These are phyloP conservation scores for Muscina levida DNA, from an alignment of 2,888 invertebrate genomes.

Conservation along the genomic window DNA sequence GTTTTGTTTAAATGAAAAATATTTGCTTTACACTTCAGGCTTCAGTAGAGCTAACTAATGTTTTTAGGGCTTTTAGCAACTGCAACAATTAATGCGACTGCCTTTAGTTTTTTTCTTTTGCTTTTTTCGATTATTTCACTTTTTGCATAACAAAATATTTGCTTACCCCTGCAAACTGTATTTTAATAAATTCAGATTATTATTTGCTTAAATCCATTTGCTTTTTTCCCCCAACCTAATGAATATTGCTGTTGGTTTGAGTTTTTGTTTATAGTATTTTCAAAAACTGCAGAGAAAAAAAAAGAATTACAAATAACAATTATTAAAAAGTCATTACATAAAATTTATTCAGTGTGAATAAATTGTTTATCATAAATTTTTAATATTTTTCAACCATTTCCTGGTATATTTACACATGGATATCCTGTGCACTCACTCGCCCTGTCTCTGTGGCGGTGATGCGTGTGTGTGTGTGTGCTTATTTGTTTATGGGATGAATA, in stretches of 20 bases:
- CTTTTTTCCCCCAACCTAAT: too few relatives aligned
- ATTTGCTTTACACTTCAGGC: neutral
- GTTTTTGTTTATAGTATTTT: too few relatives aligned
- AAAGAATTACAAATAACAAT: neutral
- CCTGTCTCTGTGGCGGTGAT: too few relatives aligned
- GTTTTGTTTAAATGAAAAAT: neutral
- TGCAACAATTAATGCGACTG: neutral
- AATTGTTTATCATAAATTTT: conserved; percentile 28
- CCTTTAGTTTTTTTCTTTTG: too few relatives aligned
- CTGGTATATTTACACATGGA: neutral
- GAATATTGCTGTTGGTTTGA: too few relatives aligned
- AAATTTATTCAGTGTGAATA: conserved; percentile 42
- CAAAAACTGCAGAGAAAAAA: too few relatives aligned
- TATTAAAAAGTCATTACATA: conserved; percentile 11
- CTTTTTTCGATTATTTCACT: too few relatives aligned
- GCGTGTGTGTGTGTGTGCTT: too few relatives aligned
- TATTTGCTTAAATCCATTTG: too few relatives aligned
- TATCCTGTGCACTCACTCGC: too few relatives aligned
- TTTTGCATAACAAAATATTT: neutral
- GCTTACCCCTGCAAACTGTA: neutral
- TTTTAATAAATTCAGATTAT: neutral
- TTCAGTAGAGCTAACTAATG: neutral
- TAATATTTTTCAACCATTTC: neutral
- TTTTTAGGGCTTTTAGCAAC: neutral
- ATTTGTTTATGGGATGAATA: too few relatives aligned